These are phyloP conservation scores for Selene dorsalis DNA, from an alignment of 2,797 vertebrate species.

Conservation along the genomic window DNA sequence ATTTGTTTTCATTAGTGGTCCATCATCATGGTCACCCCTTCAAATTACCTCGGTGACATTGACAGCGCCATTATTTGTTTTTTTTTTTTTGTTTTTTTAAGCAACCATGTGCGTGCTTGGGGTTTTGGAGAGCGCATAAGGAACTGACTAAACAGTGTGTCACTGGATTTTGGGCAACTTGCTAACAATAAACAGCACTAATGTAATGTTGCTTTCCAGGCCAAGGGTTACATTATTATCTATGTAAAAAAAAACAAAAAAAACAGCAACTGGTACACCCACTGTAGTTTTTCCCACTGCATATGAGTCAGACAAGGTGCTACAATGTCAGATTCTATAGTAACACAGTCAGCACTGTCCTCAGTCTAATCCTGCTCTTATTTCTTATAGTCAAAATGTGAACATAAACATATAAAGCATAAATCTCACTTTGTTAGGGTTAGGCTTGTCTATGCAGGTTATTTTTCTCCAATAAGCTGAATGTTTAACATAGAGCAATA, in stretches of 20 bases:
- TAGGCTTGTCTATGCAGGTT: too few relatives aligned
- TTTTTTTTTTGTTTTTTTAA: constrained; percentile 29
- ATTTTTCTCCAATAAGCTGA: too few relatives aligned
- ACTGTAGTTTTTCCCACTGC: neutral
- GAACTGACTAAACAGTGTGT: neutral
- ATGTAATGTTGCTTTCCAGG: constrained; percentile 1
- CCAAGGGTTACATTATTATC: too few relatives aligned
- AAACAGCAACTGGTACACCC: neutral
- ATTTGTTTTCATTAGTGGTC: constrained; percentile 62
- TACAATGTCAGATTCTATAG: neutral
- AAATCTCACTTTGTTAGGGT: too few relatives aligned
- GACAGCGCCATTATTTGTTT: constrained; percentile 28
- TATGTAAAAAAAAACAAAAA: neutral
- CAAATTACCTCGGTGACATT: constrained; percentile 39
- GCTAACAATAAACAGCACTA: neutral
- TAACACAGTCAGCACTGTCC: neutral
- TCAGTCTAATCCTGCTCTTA: neutral
- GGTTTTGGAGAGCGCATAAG: neutral
- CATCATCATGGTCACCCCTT: constrained; percentile 27
- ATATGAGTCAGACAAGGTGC: neutral
- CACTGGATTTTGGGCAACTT: neutral
- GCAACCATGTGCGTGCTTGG: neutral
- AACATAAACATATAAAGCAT: too few relatives aligned
- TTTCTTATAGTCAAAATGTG: too few relatives aligned
- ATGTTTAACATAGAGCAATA: too few relatives aligned